A percentile compares a stretch with the other conserved stretches of the same genome.
Evolutionary conservation across 30 jellyfish, hydroid and myxozoan species (phyloP).

Genomic region (Sanderia malayensis): DNA sequence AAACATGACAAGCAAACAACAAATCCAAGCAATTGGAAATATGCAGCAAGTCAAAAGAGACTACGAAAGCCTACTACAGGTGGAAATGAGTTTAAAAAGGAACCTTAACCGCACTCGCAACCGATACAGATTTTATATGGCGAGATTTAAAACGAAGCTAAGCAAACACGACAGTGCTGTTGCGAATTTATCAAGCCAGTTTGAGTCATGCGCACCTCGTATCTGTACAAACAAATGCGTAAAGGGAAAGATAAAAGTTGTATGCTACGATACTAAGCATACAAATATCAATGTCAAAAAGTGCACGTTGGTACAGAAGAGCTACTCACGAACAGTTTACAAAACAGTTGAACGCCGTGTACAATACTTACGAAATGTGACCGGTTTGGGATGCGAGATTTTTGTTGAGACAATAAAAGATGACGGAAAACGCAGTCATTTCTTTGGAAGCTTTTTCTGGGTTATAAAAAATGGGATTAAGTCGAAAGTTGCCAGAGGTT

Average conservation of each 20-base stretch:
- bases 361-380: not conserved
- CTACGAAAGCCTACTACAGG: not conserved
- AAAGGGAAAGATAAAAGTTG: constrained; percentile 34
- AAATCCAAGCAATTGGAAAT: not conserved
- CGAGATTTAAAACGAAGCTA: not conserved
- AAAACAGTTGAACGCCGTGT: constrained; percentile 5
- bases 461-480: constrained; percentile 41
- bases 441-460: constrained; percentile 72
- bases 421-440: too few relatives aligned
- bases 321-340: constrained; percentile 2
- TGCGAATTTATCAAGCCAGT: constrained; percentile 26
- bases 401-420: too few relatives aligned
- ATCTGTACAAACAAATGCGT: constrained; percentile 44
- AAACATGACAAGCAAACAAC: constrained; percentile 3
- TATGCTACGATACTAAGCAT: constrained; percentile 37
- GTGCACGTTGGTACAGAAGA: constrained; percentile 30
- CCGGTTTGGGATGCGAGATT: constrained; percentile 35
- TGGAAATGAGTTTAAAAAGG: not conserved
- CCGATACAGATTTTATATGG: not conserved
- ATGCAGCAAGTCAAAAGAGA: not conserved
- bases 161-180: constrained; percentile 15
- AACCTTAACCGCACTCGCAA: constrained; percentile 2
- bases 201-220: constrained; percentile 51
- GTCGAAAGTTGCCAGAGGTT: constrained; percentile 44
- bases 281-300: constrained; percentile 11